Base-by-base conservation (phyloP, 1,140 invertebrate genomes). In the Whitmania pigra region DNA sequence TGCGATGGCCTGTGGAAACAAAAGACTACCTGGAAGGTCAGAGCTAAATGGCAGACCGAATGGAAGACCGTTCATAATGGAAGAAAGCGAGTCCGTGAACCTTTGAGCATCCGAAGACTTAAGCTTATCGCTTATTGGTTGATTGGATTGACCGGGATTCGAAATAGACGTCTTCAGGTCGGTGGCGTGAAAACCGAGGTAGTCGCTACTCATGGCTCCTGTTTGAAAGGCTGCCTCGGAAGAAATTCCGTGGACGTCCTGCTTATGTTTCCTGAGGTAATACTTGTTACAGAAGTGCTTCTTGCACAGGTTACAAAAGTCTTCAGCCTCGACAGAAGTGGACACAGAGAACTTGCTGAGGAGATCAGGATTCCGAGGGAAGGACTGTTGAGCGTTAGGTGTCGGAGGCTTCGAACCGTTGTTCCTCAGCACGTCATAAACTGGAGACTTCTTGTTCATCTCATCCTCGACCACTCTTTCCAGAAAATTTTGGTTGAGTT, bases 271-370 rank as follows among this genome's bases (percentile, higher is more conserved):
- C 25, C 72, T 63, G n/a, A 74, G 66, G 60, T 74, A 74, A 53
- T 74, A 74, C 71, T 74, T 74, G 71, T 74, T 74, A 53, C 73
- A 74, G 40, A 74, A 74, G 20, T 53, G 71, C 31, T 74, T 74
- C 54, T 74, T 43, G 53, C 73, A 74, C 18, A 31, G 53, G 25
- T 72, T 68, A 29, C 73, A 74, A 60, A 67, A 74, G 63, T 73
- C 67, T 4, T 74, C 73, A 7, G 43, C 43, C 43, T 49, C 43
- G 43, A 49, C 9, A 11, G 43, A 49, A 49, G 11, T 49, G 43
- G 43, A 49, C 43, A 49, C 15, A 11, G 25, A 63, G 29, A 27
- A 27, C 18, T 63, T 63, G 18, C 25, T 18, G 5, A 63, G 25
- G 1, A 27, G 25, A 18, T 63, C 60, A 11, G 25, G 6, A 20